Evolutionary conservation across 2,113 vertebrate genomes (phyloP).

Genomic region (Castor canadensis): DNA sequence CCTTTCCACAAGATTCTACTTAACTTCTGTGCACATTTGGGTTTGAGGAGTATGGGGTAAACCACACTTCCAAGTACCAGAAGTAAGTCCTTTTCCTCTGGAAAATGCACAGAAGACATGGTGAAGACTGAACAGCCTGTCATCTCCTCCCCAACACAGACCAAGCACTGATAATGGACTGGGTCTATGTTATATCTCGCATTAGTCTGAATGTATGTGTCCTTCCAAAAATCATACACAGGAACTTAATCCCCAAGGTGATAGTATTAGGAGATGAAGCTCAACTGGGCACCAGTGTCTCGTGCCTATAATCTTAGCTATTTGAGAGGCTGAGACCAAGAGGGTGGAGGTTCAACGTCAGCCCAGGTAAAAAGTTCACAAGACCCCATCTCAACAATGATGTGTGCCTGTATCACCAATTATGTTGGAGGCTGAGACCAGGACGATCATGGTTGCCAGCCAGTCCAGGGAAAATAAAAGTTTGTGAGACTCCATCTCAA

Average conservation of each 20-base stretch:
- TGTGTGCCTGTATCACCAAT: no score
- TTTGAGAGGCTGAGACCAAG: no score
- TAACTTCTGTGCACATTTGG: neutral
- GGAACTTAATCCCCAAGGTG: neutral
- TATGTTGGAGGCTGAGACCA: no score
- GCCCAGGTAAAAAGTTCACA: no score
- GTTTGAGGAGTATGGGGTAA: neutral
- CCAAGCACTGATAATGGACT: neutral
- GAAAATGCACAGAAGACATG: neutral
- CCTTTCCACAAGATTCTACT: neutral
- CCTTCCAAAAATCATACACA: neutral
- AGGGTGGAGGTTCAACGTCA: no score
- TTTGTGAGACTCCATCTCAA: no score
- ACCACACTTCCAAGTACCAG: neutral
- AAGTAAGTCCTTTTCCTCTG: neutral
- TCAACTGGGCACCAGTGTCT: no score
- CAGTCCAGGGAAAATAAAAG: no score
- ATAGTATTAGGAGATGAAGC: neutral
- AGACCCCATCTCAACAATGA: no score
- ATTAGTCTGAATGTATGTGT: neutral
- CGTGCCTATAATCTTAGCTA: no score
- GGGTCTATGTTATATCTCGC: neutral
- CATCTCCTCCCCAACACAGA: neutral
- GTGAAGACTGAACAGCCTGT: neutral
- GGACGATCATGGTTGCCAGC: no score